Evolutionary conservation across 2,888 invertebrate species (phyloP), one percentile per base, ranked within the genome.

Genomic region (Morpho helenor): DNA sequence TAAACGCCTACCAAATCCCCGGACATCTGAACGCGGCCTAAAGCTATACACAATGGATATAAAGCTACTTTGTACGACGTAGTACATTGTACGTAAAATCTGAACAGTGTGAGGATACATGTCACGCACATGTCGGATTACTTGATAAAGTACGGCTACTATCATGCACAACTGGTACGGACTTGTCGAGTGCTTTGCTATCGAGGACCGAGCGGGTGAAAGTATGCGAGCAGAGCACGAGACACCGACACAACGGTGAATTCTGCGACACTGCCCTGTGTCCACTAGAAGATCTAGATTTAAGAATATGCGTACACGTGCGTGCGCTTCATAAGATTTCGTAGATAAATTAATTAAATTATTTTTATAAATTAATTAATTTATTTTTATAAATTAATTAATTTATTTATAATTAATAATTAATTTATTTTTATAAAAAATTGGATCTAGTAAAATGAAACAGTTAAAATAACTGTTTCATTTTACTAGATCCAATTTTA

Each of bases 141-240:
- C 45, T 45, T 45, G 10, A 45, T 52, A 43, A 22, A 43, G 31
- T 44, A 16, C 44, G 56, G 51, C 44, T 49, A 44, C 23, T 52
- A 48, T 50, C 48, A 46, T 53, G 16, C 55, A 22, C 7, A 56
- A 59, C 61, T 57, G 57, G 59, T 46, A 39, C 47, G 40, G 69
- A 73, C 65, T 68, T 71, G 77, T 77, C 73, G 75, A 64, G 69
- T 74, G 66, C 74, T 77, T 78, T 79, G 77, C 76, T 69, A 80
- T 80, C 79, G 77, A 80, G 79, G 82, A 82, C 77, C 75, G 71
- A 74, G 69, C 45, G 70, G 84, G 88, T 85, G 88, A 87, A 89
- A 89, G 88, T 87, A 87, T 82, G 84, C 82, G 84, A 83, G 77
- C 75, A 69, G 82, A 79, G 77, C 83, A 79, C 77, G 75, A 74